Percentiles rank a stretch among this genome's conserved stretches.
Evolutionary conservation across 2,888 invertebrate genomes (phyloP).

Genomic region (Sarcophaga variegata): DNA sequence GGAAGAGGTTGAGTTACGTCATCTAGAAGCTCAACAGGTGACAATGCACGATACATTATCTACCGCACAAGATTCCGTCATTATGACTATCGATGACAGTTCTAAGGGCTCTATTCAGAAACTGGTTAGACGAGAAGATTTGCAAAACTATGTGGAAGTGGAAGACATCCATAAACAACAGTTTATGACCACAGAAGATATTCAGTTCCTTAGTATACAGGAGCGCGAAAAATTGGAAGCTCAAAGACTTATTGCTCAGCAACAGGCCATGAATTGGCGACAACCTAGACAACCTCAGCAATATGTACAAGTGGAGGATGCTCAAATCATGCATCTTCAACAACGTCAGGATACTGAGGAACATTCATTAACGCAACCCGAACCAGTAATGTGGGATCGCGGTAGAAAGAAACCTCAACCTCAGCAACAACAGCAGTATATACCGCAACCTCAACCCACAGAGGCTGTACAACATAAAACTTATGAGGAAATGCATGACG

Average conservation of each 20-base stretch:
- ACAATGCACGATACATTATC: slow-evolving; percentile 83
- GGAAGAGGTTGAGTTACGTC: slow-evolving; percentile 82
- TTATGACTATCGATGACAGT: slow-evolving; percentile 82
- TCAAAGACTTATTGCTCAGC: slow-evolving; percentile 77
- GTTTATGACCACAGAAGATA: slow-evolving; percentile 78
- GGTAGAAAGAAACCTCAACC: slow-evolving; percentile 78
- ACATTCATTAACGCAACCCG: slow-evolving; percentile 75
- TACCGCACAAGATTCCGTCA: slow-evolving; percentile 84
- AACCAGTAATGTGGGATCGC: slow-evolving; percentile 80
- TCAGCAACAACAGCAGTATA: slow-evolving; percentile 59
- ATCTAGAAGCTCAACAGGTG: slow-evolving; percentile 75
- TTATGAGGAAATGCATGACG: slow-evolving; percentile 77
- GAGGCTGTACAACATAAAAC: slow-evolving; percentile 70
- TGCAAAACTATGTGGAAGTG: slow-evolving; percentile 74
- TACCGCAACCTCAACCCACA: slow-evolving; percentile 54
- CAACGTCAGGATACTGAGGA: slow-evolving; percentile 77
- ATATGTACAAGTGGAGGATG: slow-evolving; percentile 76
- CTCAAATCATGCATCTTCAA: slow-evolving; percentile 73
- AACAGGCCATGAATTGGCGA: slow-evolving; percentile 80
- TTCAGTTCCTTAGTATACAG: slow-evolving; percentile 79
- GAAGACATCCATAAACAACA: slow-evolving; percentile 75
- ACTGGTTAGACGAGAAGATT: slow-evolving; percentile 77
- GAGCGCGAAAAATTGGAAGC: slow-evolving; percentile 79
- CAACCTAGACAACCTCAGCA: slow-evolving; percentile 77
- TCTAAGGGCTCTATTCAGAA: slow-evolving; percentile 78